Conservation (phyloP, 2,113 vertebrate genomes). For the Pongo abelii region DNA sequence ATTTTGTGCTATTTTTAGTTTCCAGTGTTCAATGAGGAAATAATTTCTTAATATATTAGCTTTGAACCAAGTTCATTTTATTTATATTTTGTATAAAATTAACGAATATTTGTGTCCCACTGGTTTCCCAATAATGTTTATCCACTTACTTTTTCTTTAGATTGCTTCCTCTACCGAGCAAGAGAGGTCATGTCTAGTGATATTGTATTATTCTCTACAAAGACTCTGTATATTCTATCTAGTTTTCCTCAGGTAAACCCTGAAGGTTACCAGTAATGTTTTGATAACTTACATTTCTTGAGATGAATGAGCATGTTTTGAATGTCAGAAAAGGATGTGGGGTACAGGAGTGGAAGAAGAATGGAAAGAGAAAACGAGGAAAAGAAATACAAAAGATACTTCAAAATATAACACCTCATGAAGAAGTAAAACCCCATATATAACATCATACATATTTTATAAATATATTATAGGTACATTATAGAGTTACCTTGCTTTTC, state of each 20-base stretch:
- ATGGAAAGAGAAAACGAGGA: not conserved
- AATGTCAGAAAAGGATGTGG: not conserved
- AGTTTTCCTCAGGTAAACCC: not conserved
- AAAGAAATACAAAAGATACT: not conserved
- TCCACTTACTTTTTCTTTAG: not conserved
- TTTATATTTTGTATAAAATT: not conserved
- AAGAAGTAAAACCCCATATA: not conserved
- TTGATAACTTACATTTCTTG: not conserved
- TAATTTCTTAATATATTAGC: not conserved
- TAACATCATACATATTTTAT: rapidly evolving
- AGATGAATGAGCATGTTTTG: not conserved
- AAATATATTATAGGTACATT: not conserved
- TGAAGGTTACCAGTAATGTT: not conserved
- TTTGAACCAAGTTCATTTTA: not conserved
- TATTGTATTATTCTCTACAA: not conserved
- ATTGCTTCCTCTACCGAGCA: not conserved
- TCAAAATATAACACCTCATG: not conserved
- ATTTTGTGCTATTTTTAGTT: not conserved
- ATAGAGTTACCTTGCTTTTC: not conserved
- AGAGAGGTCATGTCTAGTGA: not conserved
- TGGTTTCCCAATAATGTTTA: not conserved
- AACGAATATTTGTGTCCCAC: not conserved
- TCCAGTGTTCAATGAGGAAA: not conserved
- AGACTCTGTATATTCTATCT: not conserved
- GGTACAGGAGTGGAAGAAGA: not conserved